Evolutionary conservation across 92 coral and sea anemone species (phyloP).

Genomic region (Zoanthus gigantus): DNA sequence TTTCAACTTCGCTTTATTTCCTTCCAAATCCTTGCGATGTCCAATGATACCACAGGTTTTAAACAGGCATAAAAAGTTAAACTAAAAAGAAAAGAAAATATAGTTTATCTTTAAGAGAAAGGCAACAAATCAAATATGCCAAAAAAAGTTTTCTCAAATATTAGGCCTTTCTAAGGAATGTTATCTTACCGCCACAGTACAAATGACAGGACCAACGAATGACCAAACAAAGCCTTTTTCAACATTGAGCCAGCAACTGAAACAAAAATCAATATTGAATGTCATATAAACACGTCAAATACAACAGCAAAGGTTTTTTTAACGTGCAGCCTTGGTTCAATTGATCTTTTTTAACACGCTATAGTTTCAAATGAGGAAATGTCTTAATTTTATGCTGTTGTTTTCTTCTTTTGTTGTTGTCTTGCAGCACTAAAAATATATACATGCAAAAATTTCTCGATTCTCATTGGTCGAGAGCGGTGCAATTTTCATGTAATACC

Average conservation of each 20-base stretch:
- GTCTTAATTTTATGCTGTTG: too few species aligned
- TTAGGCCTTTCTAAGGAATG: not conserved
- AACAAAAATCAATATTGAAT: not conserved
- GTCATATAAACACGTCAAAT: not conserved
- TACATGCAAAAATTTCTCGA: too few species aligned
- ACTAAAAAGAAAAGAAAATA: not conserved
- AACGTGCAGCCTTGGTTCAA: too few species aligned
- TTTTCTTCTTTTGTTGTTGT: too few species aligned
- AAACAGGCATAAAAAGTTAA: constrained; percentile 29
- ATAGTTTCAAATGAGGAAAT: too few species aligned
- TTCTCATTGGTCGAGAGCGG: too few species aligned
- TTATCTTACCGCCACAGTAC: constrained; percentile 54
- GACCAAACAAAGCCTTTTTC: constrained; percentile 58
- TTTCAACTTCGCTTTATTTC: not conserved
- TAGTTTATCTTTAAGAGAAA: not conserved
- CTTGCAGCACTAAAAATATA: too few species aligned
- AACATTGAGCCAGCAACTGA: constrained; percentile 61
- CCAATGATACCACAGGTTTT: constrained; percentile 46
- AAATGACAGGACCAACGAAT: constrained; percentile 56
- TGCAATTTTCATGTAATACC: too few species aligned
- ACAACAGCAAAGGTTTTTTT: too few species aligned
- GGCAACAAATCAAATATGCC: not conserved
- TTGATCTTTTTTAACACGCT: too few species aligned
- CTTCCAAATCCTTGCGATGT: not conserved
- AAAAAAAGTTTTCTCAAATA: not conserved